Evolutionary conservation across 2,113 vertebrate genomes (phyloP).

Genomic region (Myiozetetes cayanensis): DNA sequence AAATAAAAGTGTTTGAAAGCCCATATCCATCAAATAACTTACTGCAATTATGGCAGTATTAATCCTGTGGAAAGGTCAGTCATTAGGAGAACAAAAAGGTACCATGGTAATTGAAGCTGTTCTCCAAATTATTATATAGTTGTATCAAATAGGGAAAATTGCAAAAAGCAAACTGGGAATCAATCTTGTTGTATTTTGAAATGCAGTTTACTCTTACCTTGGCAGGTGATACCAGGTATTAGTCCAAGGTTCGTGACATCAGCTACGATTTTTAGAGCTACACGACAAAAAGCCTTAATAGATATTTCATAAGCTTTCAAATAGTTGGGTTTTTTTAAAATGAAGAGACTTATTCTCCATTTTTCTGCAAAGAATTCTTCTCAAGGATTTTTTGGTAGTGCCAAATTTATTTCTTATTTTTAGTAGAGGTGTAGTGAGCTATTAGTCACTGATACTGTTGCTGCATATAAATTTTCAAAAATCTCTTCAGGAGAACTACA

Average conservation of each 20-base stretch:
- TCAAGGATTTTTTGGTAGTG: rapidly evolving
- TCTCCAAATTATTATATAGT: background rate
- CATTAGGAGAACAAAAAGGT: background rate
- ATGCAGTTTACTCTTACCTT: background rate
- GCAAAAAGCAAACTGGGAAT: background rate
- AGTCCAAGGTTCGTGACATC: background rate
- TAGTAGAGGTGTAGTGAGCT: background rate
- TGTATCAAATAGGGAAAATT: background rate
- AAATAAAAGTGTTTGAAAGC: background rate
- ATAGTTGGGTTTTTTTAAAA: background rate
- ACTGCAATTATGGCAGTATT: background rate
- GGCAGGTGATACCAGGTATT: background rate
- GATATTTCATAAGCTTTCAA: background rate
- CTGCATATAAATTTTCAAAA: background rate
- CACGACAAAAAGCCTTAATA: background rate
- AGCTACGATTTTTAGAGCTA: background rate
- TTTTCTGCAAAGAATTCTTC: background rate
- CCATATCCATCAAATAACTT: background rate
- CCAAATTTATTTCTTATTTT: background rate
- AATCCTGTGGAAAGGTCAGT: background rate
- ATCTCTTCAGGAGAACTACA: background rate
- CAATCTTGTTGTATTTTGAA: background rate
- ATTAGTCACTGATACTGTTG: background rate
- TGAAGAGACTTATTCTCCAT: background rate
- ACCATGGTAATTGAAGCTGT: background rate